These are phyloP conservation scores for Pluvialis apricaria DNA, from an alignment of 2,113 vertebrate species.

Conservation along the genomic window DNA sequence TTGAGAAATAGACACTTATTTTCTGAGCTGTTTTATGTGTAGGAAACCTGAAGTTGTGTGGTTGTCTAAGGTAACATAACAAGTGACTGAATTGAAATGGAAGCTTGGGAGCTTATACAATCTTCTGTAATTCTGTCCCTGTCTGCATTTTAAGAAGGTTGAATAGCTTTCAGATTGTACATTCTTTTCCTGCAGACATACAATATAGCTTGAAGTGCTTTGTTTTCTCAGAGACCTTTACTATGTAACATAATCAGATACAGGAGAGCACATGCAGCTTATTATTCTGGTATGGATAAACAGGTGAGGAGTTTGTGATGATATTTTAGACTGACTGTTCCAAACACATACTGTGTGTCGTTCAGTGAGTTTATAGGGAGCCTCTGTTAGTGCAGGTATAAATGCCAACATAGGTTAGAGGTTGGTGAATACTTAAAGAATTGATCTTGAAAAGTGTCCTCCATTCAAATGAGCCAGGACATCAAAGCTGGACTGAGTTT, in stretches of 20 bases:
- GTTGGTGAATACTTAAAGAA: neutral
- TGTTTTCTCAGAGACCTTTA: neutral
- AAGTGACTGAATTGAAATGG: neutral
- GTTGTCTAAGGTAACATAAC: neutral
- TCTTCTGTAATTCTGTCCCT: neutral
- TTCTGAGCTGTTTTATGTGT: neutral
- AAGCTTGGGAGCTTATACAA: neutral
- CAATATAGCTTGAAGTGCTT: neutral
- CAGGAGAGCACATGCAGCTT: neutral
- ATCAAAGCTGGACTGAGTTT: neutral
- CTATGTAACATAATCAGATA: neutral
- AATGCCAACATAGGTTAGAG: neutral
- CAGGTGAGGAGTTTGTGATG: neutral
- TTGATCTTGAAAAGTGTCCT: neutral
- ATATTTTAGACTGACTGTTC: neutral
- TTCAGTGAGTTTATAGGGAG: rapidly evolving
- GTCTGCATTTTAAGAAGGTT: neutral
- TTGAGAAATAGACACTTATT: neutral
- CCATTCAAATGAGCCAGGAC: neutral
- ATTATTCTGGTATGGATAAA: neutral
- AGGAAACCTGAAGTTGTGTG: neutral
- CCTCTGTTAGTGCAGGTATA: neutral
- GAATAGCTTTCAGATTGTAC: neutral
- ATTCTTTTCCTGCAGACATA: neutral
- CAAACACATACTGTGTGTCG: neutral